Base-by-base conservation (phyloP, 2,113 vertebrate genomes). In the Capricornis sumatraensis region DNA sequence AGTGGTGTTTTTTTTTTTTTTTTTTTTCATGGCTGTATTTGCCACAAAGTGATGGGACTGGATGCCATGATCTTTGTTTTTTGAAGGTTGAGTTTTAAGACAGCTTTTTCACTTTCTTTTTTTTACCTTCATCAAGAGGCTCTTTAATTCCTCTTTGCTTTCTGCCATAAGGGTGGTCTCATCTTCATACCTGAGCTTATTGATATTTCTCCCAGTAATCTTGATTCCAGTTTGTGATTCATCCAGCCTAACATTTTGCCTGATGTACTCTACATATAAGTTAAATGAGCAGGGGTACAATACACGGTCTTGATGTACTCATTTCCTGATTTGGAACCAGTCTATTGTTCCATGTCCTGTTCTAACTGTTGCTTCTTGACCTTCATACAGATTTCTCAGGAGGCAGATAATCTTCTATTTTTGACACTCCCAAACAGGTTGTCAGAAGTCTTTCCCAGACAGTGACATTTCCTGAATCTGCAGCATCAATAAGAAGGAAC, bases 401-500 rank as follows among this genome's bases (percentile, higher is more conserved):
- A 71, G 17, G 64, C n/a, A 71, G n/a, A 71, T 71, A 71, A 71
- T 21, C 14, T 87, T 78, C 55, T 17, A 2, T 7, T 79, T 86
- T 15, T 47, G 36, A 36, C 19, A n/a, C 17, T 40, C 2, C 79
- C 47, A 83, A 21, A n/a, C 0, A 4, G 11, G 8, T 52, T 47
- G 1, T 27, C 53, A 83, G 19, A 15, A n/a, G 30, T 25, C 62
- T 52, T 60, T 30, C 30, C 5, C 5, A 30, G 17, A 71, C 7
- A 1, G 3, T 2, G 17, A n/a, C 15, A 43, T 50, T 47, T 28
- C 12, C 27, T 21, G 17, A 52, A 90, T 43, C 64, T 15, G 3
- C 0, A 23, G 6, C 11, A 15, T 4, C 9, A 7, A 2, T 9
- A 47, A 6, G 15, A 50, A 40, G 33, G 16, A 13, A 2, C 8